Evolutionary conservation across 1,140 invertebrate species (phyloP), one percentile per base, ranked within the genome.

Genomic region (Drosophila obscura): DNA sequence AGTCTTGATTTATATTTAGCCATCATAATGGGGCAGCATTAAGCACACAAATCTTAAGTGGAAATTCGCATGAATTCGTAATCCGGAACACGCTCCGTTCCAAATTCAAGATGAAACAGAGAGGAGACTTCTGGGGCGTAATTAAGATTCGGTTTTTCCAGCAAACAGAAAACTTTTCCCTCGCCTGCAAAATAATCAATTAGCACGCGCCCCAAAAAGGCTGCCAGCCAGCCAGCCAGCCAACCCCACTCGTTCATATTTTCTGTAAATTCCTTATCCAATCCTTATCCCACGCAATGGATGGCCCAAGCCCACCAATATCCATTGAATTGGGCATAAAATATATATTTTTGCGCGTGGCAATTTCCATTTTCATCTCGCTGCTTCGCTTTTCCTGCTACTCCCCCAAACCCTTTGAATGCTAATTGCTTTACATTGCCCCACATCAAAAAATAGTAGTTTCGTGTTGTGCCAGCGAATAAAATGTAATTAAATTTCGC

Each of bases 101-200:
- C 11, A 63, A 56, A 63, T 63, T 58, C 60, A 63, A 58, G 51
- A 62, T 62, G 60, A 62, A 62, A 62, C 35, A 62, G 44, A 13
- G 22, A 3, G 35, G 44, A 39, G 35, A 31, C 53, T 28, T 41
- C n/a, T 58, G 26, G 41, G 56, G 39, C 26, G 41, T 58, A 63
- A 63, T 58, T 63, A 63, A 44, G 41, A 58, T 57, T 63, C 26
- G 55, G 39, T 13, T 31, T 22, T 15, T 8, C 5, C 39, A 11
- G 59, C n/a, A 57, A 63, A 9, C 41, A 13, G 22, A 41, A 63
- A 63, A 46, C 53, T 63, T 63, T 63, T 16, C 51, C 28, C 7
- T 16, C 4, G 39, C 60, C 52, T 24, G 22, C 26, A 63, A 49
- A 65, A 61, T 69, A 73, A 73, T 82, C 77, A 82, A 81, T 81